phyloP scores from a whole-genome alignment of 2,797 vertebrate genomes.

The Sternotherus odoratus region DNA sequence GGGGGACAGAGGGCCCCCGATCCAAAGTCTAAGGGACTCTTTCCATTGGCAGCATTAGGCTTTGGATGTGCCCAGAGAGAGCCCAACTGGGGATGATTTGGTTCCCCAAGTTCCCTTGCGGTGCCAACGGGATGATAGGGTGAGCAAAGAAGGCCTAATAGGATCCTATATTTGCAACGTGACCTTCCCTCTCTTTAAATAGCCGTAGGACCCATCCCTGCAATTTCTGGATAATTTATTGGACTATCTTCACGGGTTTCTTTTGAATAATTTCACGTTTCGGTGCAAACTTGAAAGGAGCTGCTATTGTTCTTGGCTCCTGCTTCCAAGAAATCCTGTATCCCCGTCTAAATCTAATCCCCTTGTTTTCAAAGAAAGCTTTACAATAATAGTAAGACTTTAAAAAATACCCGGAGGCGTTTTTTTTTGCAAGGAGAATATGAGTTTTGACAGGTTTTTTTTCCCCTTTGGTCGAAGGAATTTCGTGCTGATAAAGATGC shows the following conservation, averaged over 20 bases:
- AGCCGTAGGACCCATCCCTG: neutral
- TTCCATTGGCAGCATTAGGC: neutral
- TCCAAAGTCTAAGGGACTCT: neutral
- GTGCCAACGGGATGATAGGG: neutral
- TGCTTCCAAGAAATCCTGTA: neutral
- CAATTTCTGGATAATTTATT: neutral
- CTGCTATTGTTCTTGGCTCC: slow-evolving; percentile 22
- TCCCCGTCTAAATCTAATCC: neutral
- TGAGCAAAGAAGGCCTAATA: neutral
- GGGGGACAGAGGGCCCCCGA: neutral
- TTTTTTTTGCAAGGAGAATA: neutral
- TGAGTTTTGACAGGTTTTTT: neutral
- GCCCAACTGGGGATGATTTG: neutral
- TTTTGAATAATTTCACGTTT: neutral
- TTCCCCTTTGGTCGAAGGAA: neutral
- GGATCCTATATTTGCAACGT: neutral
- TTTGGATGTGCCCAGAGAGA: neutral
- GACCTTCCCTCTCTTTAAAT: neutral
- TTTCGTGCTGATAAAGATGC: neutral
- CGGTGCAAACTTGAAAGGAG: neutral
- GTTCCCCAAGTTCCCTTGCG: neutral
- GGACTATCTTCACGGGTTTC: neutral
- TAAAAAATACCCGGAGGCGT: neutral
- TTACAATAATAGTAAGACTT: neutral
- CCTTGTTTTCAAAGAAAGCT: slow-evolving; percentile 1